A percentile compares a stretch with the other conserved stretches of the same genome.
These are phyloP conservation scores for Zosterops pallidus DNA, from an alignment of 2,113 vertebrate genomes.

Conservation along the genomic window DNA sequence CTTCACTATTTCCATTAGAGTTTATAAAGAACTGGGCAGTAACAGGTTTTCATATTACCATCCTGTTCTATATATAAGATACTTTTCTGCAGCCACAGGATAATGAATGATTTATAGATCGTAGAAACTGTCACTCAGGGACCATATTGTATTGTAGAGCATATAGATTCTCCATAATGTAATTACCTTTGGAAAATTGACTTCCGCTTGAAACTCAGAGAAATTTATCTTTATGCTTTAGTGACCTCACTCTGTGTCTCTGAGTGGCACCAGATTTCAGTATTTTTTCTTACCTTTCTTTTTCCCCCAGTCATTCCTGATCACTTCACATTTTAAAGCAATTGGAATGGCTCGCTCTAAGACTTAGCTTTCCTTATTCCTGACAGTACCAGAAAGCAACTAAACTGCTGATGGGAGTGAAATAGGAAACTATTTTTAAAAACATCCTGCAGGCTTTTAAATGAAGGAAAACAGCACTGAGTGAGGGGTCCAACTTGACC, in stretches of 20 bases:
- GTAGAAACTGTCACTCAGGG: neutral
- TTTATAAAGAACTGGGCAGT: neutral
- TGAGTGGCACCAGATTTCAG: neutral
- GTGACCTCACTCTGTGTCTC: neutral
- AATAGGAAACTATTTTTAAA: neutral
- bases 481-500: neutral
- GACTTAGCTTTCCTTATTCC: neutral
- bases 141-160: neutral
- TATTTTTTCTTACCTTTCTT: neutral
- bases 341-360: neutral
- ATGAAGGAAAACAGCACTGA: neutral
- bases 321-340: neutral
- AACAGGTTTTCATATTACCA: neutral
- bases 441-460: neutral
- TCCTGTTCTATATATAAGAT: neutral
- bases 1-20: neutral
- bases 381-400: neutral
- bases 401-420: neutral
- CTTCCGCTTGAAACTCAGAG: slow-evolving; percentile 16
- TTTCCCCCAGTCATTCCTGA: neutral
- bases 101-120: slow-evolving; percentile 10
- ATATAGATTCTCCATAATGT: slow-evolving; percentile 10
- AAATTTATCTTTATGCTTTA: neutral
- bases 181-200: slow-evolving; percentile 24
- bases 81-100: neutral